Conservation (phyloP, 2,113 vertebrate genomes). For the Paradoxurus hermaphroditus region DNA sequence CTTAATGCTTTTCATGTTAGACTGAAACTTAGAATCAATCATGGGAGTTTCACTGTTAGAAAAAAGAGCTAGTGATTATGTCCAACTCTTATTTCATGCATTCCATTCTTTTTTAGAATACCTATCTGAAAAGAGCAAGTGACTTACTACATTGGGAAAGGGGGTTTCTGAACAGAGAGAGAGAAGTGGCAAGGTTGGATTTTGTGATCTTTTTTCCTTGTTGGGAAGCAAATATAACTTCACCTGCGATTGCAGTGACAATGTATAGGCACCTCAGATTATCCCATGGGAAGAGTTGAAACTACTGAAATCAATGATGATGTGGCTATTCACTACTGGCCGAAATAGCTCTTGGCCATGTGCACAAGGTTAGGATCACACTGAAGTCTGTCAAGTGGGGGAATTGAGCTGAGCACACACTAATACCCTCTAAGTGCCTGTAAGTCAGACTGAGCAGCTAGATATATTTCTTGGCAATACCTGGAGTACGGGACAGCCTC, state of each 20-base stretch:
- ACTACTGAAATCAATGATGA: background rate
- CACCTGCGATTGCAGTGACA: background rate
- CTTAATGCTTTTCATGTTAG: background rate
- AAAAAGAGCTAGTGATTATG: background rate
- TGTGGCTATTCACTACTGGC: background rate
- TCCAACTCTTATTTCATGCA: background rate
- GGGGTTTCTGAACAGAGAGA: background rate
- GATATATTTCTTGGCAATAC: background rate
- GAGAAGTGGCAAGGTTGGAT: too few relatives aligned
- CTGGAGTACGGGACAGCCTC: background rate
- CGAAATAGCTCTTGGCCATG: background rate
- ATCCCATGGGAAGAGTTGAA: background rate
- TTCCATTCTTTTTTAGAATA: background rate
- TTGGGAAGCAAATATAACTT: background rate
- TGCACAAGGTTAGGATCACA: background rate
- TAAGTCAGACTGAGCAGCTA: too few relatives aligned
- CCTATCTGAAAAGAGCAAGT: background rate
- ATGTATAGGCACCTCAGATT: background rate
- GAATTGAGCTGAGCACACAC: background rate
- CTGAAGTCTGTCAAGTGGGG: background rate
- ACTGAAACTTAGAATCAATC: background rate
- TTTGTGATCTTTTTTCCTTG: too few relatives aligned
- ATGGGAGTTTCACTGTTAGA: background rate
- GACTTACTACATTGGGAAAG: background rate
- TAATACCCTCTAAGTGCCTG: too few relatives aligned